These are phyloP conservation scores for Bradynema listronoti DNA, from an alignment of 1,140 invertebrate genomes.

Conservation along the genomic window DNA sequence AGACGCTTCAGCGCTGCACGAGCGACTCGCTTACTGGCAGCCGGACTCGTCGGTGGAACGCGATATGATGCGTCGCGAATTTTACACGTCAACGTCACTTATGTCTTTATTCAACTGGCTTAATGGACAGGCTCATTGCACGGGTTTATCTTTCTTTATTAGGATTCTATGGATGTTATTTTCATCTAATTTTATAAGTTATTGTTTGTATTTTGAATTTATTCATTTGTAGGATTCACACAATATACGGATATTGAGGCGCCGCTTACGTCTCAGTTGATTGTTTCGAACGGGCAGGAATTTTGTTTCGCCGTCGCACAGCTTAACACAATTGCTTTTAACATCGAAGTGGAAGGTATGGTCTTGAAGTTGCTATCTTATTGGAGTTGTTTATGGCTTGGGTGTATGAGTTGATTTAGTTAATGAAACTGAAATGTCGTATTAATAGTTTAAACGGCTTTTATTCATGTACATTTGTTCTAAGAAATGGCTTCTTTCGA, in stretches of 20 bases:
- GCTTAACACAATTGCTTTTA: constrained; percentile 56
- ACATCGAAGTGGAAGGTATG: constrained; percentile 44
- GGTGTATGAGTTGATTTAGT: no score
- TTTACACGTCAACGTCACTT: constrained; percentile 36
- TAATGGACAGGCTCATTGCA: constrained; percentile 52
- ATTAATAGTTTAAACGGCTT: no score
- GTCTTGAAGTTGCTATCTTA: no score
- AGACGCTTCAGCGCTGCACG: constrained; percentile 25
- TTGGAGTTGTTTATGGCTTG: no score
- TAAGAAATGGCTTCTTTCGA: no score
- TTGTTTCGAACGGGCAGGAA: constrained; percentile 48
- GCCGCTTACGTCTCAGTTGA: constrained; percentile 47
- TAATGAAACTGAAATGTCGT: no score
- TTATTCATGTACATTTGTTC: no score
- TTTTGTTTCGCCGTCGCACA: constrained; percentile 51
- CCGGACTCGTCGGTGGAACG: constrained; percentile 31
- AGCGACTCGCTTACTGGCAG: constrained; percentile 23
- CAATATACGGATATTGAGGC: constrained; percentile 49
- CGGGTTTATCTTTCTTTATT: constrained; percentile 6
- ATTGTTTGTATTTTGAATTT: not conserved
- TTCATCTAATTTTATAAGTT: not conserved
- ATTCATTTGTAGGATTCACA: constrained; percentile 41
- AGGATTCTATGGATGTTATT: not conserved
- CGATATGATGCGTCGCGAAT: constrained; percentile 26
- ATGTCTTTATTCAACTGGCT: constrained; percentile 50